These are phyloP conservation scores for Dromiciops gliroides DNA, from an alignment of 2,113 vertebrate genomes.

Conservation along the genomic window DNA sequence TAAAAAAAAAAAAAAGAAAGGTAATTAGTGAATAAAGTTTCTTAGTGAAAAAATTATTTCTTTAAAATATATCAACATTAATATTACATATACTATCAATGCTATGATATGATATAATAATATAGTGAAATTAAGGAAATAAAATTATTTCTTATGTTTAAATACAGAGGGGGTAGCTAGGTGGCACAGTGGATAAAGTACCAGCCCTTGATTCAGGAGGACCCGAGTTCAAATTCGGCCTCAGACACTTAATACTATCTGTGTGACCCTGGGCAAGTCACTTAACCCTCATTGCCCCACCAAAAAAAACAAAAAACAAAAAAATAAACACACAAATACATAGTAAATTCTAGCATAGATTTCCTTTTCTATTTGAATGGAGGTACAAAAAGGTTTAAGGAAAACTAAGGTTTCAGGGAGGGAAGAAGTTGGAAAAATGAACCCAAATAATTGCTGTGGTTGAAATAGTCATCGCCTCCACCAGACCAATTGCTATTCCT, in stretches of 20 bases:
- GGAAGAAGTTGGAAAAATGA: neutral
- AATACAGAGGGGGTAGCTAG: too few relatives aligned
- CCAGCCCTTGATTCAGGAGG: too few relatives aligned
- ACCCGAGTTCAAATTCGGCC: too few relatives aligned
- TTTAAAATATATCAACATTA: neutral
- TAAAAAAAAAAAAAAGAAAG: too few relatives aligned
- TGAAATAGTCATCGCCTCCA: neutral
- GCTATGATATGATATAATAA: neutral
- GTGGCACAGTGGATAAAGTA: too few relatives aligned
- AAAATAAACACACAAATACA: too few relatives aligned
- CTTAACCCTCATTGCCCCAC: too few relatives aligned
- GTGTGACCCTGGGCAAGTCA: too few relatives aligned
- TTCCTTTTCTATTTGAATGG: neutral
- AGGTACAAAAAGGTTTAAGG: neutral
- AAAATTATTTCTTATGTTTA: neutral
- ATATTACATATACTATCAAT: neutral
- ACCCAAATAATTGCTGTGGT: neutral
- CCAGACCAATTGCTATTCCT: neutral
- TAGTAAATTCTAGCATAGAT: neutral
- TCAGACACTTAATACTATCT: too few relatives aligned
- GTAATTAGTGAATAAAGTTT: neutral
- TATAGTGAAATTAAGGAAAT: neutral
- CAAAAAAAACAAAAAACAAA: too few relatives aligned
- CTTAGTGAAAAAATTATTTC: neutral
- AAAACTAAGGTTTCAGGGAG: neutral